These are phyloP conservation scores for Leucophenga montana DNA, from an alignment of 2,888 invertebrate genomes.

Conservation along the genomic window DNA sequence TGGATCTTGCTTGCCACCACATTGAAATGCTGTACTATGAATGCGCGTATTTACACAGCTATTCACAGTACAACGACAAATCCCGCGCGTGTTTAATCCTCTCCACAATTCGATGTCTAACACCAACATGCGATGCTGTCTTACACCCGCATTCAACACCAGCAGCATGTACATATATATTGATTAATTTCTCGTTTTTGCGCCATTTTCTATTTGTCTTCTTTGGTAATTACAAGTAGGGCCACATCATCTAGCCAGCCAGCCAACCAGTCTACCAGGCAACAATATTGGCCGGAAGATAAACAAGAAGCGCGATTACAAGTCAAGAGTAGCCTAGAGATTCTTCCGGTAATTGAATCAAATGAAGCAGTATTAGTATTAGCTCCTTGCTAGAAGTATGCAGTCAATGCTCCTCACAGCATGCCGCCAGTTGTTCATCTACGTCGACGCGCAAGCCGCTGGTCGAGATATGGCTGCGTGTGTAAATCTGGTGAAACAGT, in stretches of 20 bases:
- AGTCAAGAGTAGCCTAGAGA: slow-evolving; percentile 29
- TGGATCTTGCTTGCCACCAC: background rate
- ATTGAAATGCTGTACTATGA: too few species aligned
- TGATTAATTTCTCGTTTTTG: slow-evolving; percentile 70
- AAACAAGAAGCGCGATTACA: slow-evolving; percentile 28
- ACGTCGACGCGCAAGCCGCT: slow-evolving; percentile 9
- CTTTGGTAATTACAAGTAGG: slow-evolving; percentile 65
- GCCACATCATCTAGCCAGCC: slow-evolving; percentile 8
- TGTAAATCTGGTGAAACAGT: slow-evolving; percentile 47
- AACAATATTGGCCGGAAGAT: slow-evolving; percentile 33
- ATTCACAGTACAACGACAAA: slow-evolving; percentile 59
- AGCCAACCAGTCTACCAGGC: background rate
- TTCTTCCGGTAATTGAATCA: slow-evolving; percentile 65
- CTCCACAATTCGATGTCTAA: background rate
- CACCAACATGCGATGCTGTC: background rate
- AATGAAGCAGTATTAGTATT: slow-evolving; percentile 66
- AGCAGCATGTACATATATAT: slow-evolving; percentile 31
- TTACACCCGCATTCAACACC: background rate
- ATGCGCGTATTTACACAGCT: slow-evolving; percentile 53
- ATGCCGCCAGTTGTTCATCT: background rate
- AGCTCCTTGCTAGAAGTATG: slow-evolving; percentile 50
- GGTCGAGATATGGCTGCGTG: background rate
- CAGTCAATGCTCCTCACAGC: background rate
- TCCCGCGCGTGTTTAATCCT: slow-evolving; percentile 27
- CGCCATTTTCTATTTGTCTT: slow-evolving; percentile 70